Base-by-base conservation (phyloP, 2,113 vertebrate species). In the Picathartes gymnocephalus region DNA sequence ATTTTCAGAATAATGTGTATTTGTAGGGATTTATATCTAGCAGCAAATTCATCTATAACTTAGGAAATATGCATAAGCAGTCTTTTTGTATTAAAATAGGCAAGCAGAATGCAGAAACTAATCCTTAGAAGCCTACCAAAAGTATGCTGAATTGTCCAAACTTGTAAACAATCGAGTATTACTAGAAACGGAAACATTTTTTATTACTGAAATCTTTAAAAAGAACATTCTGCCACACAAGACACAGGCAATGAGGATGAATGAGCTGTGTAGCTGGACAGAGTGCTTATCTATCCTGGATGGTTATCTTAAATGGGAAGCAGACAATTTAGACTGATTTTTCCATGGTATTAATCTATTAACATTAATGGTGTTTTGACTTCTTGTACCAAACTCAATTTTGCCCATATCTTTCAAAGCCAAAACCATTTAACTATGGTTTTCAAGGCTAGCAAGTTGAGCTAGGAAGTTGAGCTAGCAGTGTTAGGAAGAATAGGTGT, bases 251-350 rank as follows among this genome's bases (percentile, higher is more conserved):
- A 89, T 15, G 47, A 96, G 44, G 35, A 92, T 5, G 2, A 74
- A 94, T 48, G 28, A 91, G 64, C 42, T 40, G 18, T 58, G 51
- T 42, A 62, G 39, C 79, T 90, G 74, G 61, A 65, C 45, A 33
- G 45, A 95, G 42, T 20, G 28, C 31, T 35, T 39, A 65, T 76
- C n/a, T 88, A n/a, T 70, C 73, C 74, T 42, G 23, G 16, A 77
- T 45, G 44, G 44, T 48, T 86, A 62, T 86, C 93, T 88, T 57
- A 80, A 93, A 90, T 35, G 35, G 27, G 76, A 97, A 95, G 44
- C 44, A 90, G 64, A 71, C 35, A 85, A 89, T 82, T 87, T 65
- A 72, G 78, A 70, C 16, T 70, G 73, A 51, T 88, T 90, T 77
- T 64, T 60, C 39, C 33, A 28, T 56, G 21, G 8, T 73, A 77